phyloP scores from a whole-genome alignment of 2,113 vertebrate species.

The Laticauda laticaudata region DNA sequence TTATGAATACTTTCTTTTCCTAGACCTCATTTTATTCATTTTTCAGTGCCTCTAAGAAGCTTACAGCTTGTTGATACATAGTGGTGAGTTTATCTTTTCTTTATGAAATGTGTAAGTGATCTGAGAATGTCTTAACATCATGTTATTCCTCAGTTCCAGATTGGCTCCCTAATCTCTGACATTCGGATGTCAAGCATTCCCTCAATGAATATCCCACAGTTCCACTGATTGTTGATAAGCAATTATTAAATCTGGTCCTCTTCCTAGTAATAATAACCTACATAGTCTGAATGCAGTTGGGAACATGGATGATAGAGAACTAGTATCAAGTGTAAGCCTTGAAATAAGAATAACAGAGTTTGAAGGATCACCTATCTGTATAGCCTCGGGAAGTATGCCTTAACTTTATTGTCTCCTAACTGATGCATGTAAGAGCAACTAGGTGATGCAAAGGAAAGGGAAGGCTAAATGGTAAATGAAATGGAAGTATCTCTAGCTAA shows the following conservation, averaged over 20 bases:
- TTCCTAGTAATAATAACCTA: neutral
- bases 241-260: neutral
- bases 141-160: neutral
- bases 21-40: neutral
- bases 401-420: neutral
- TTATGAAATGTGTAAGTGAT: neutral
- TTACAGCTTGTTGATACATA: neutral
- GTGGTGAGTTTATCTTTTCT: neutral
- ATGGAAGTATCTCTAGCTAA: neutral
- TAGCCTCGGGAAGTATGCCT: neutral
- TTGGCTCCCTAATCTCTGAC: neutral
- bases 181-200: neutral
- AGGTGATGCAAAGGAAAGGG: neutral
- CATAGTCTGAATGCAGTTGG: neutral
- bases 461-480: neutral
- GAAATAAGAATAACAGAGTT: neutral
- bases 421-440: neutral
- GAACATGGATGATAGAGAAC: neutral
- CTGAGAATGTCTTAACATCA: neutral
- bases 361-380: neutral
- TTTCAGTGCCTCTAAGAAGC: neutral
- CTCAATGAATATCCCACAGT: neutral
- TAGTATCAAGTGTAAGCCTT: neutral
- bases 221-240: neutral
- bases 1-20: neutral